phyloP scores from a whole-genome alignment of 2,113 vertebrate species.

The Anthoscopus minutus region DNA sequence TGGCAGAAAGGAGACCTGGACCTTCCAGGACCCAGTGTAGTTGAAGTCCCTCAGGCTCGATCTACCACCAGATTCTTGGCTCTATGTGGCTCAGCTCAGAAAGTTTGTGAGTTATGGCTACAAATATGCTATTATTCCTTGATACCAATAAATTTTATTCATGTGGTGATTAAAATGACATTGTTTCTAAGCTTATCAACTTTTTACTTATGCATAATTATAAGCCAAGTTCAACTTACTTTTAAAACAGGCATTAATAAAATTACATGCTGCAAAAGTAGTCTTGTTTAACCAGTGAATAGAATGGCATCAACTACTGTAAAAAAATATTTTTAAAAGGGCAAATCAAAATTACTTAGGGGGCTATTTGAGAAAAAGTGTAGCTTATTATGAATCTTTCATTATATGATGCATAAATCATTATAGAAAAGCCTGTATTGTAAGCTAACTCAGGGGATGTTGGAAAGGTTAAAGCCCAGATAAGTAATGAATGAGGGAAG shows the following conservation, averaged over 20 bases:
- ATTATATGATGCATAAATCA: constrained; percentile 66
- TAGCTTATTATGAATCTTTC: constrained; percentile 61
- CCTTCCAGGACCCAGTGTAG: not conserved
- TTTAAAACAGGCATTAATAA: not conserved
- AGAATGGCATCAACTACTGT: not conserved
- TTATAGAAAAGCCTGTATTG: constrained; percentile 44
- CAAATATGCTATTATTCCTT: not conserved
- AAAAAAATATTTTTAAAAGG: not conserved
- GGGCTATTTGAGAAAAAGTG: constrained; percentile 18
- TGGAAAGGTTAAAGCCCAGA: constrained; percentile 63
- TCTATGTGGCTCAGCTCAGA: not conserved
- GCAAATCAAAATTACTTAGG: constrained; percentile 16
- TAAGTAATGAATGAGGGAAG: constrained; percentile 58
- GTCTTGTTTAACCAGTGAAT: not conserved
- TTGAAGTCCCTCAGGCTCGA: not conserved
- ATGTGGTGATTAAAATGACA: not conserved
- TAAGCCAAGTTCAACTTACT: not conserved
- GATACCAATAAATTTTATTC: not conserved
- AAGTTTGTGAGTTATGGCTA: not conserved
- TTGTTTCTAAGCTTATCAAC: not conserved
- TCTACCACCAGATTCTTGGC: not conserved
- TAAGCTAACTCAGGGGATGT: constrained; percentile 37
- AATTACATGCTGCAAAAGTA: not conserved
- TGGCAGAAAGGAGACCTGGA: not conserved
- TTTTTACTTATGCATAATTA: not conserved